phyloP scores from a whole-genome alignment of 2,797 vertebrate genomes.

The Kryptopterus vitreolus region DNA sequence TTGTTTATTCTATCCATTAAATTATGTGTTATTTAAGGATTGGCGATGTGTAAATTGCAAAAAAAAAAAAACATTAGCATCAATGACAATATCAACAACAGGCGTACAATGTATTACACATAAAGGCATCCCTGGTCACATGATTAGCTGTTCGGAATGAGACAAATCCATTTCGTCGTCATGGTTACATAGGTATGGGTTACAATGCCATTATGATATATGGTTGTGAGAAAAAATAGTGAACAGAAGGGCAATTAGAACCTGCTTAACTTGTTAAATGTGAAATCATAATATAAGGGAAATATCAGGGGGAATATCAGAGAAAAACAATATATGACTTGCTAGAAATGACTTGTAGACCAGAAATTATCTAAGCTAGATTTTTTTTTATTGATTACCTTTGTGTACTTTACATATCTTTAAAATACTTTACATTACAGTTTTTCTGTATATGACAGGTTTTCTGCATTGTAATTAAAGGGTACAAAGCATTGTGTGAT shows the following conservation, averaged over 20 bases:
- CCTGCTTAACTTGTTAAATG: background rate
- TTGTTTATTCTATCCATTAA: background rate
- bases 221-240: background rate
- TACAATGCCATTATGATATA: background rate
- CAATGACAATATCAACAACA: background rate
- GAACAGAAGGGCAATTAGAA: background rate
- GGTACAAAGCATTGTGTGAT: background rate
- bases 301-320: too few relatives aligned
- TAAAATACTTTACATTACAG: too few relatives aligned
- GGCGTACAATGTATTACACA: background rate
- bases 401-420: too few relatives aligned
- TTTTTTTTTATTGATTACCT: too few relatives aligned
- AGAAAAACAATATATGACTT: background rate
- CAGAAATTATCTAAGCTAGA: too few relatives aligned
- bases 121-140: background rate
- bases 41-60: background rate
- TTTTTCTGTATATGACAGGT: too few relatives aligned
- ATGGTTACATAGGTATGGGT: background rate
- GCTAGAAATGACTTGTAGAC: too few relatives aligned
- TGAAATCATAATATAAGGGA: too few relatives aligned
- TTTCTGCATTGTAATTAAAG: background rate
- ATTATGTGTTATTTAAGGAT: background rate
- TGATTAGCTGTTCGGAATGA: background rate
- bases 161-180: background rate
- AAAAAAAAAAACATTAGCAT: background rate